These are phyloP conservation scores for Hypsibius dujardini DNA, from an alignment of 1,140 invertebrate genomes.

Conservation along the genomic window DNA sequence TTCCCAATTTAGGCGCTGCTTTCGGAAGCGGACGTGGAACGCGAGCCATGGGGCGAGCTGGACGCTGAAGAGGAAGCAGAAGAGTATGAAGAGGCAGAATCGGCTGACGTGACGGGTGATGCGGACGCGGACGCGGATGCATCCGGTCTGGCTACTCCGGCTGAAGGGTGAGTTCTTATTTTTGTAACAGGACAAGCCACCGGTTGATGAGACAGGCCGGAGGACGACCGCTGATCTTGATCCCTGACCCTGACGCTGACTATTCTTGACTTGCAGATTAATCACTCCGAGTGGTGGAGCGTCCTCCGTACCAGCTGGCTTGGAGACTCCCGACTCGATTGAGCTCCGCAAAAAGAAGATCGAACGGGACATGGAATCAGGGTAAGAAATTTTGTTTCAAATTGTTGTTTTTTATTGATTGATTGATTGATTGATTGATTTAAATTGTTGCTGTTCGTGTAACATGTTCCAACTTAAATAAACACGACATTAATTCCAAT, in stretches of 20 bases:
- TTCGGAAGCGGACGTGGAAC: conserved; percentile 48
- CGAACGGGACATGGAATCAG: conserved; percentile 80
- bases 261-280: conserved; percentile 36
- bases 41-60: conserved; percentile 50
- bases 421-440: no score
- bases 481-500: no score
- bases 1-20: background rate
- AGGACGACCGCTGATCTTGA: no score
- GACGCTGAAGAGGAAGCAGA: conserved; percentile 49
- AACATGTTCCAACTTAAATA: no score
- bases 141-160: conserved; percentile 33
- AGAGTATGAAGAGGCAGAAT: conserved; percentile 46
- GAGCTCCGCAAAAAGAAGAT: conserved; percentile 91
- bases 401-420: no score
- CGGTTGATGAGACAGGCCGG: no score
- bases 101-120: conserved; percentile 41
- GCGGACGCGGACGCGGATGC: conserved; percentile 36
- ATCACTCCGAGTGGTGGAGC: conserved; percentile 86
- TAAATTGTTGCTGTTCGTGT: no score
- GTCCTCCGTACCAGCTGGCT: conserved; percentile 67
- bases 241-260: no score
- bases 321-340: conserved; percentile 95
- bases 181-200: no score
- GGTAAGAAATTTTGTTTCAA: no score
- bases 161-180: conserved; percentile 33